Conservation (phyloP, 1,140 invertebrate species). For the Drosophila setifemur region DNA sequence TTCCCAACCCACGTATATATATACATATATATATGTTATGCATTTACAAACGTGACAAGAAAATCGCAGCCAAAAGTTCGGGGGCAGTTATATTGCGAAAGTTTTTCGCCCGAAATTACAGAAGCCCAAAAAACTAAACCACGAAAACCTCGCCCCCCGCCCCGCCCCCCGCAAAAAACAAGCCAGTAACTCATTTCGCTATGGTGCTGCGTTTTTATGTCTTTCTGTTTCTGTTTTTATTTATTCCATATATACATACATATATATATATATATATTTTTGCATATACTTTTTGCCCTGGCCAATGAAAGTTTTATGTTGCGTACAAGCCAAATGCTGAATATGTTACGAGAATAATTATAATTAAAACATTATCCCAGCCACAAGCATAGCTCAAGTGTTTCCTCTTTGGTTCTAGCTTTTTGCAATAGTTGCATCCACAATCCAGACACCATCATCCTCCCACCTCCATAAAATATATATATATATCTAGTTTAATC, state of each 20-base stretch:
- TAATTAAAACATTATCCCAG: conserved; percentile 41
- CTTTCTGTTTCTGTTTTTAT: conserved; percentile 17
- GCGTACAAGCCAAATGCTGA: conserved; percentile 38
- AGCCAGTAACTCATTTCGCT: conserved; percentile 22
- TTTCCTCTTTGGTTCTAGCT: conserved; percentile 39
- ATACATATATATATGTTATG: background rate
- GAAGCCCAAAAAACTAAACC: conserved; percentile 32
- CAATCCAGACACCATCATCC: background rate
- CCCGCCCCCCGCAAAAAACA: conserved; percentile 7
- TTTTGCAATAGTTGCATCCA: conserved; percentile 33
- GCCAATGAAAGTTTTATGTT: conserved; percentile 28
- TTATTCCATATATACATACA: background rate
- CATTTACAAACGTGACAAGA: conserved; percentile 66
- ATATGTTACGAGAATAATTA: conserved; percentile 48
- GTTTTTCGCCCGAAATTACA: conserved; percentile 55
- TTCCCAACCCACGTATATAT: background rate
- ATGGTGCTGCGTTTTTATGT: background rate
- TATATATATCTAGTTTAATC: conserved; percentile 3
- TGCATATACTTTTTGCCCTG: conserved; percentile 17
- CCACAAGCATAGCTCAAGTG: conserved; percentile 1
- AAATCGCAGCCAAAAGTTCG: conserved; percentile 70
- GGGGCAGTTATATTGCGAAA: conserved; percentile 68
- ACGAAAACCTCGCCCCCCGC: no score
- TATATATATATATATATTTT: conserved; percentile 3
- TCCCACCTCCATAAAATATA: background rate